Evolutionary conservation across 2,888 invertebrate genomes (phyloP).

Genomic region (Uropetala carovei): DNA sequence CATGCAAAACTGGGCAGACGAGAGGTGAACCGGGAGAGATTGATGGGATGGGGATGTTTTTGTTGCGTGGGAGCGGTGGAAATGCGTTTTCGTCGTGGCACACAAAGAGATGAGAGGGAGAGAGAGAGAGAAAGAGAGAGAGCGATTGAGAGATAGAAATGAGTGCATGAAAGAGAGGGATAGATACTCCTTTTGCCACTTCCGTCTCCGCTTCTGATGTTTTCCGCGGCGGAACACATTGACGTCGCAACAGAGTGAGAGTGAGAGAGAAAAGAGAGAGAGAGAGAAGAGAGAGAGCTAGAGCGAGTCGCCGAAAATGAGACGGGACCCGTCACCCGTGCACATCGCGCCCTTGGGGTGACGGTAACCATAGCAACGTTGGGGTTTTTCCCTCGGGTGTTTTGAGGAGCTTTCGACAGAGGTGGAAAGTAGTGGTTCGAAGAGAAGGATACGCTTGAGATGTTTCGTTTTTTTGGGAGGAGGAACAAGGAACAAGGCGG

Average conservation of each 20-base stretch:
- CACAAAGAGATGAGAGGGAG: background rate
- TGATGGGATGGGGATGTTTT: slow-evolving; percentile 9
- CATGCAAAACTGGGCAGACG: background rate
- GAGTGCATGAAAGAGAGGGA: background rate
- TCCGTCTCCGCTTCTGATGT: background rate
- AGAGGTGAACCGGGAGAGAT: background rate
- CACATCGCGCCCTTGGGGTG: background rate
- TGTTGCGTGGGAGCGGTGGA: background rate
- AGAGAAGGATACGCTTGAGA: background rate
- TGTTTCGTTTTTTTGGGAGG: background rate
- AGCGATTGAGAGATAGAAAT: background rate
- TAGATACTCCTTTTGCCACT: background rate
- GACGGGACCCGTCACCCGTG: slow-evolving; percentile 46
- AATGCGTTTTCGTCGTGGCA: slow-evolving; percentile 39
- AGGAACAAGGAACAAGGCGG: background rate
- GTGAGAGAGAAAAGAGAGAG: background rate
- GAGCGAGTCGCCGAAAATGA: slow-evolving; percentile 42
- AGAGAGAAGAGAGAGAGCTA: background rate
- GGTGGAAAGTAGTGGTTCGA: background rate
- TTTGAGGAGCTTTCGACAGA: background rate
- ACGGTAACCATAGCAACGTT: slow-evolving; percentile 28
- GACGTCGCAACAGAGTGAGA: too few relatives aligned
- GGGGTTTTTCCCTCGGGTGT: background rate
- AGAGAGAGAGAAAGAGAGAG: background rate
- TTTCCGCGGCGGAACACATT: background rate